Evolutionary conservation across 2,113 vertebrate genomes (phyloP), one percentile per base, ranked within the genome.

Genomic region (Nothoprocta pentlandii): DNA sequence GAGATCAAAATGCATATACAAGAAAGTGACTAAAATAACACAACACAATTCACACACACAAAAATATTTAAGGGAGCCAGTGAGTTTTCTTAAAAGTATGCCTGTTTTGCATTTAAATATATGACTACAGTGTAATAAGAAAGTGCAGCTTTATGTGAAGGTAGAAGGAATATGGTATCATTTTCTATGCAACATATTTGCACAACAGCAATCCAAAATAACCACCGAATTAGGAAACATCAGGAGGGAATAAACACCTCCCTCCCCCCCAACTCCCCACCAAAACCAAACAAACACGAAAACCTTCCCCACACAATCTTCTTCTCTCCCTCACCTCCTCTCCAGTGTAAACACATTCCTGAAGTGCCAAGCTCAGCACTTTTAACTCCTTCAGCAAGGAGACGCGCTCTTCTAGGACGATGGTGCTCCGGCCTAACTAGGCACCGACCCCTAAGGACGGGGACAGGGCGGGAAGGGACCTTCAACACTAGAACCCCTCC

Each of bases 401-500:
- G 90, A 39, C 3, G 1, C 21, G 41, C 53, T 53, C 51, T 67
- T 88, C 76, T 73, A 7, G 4, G 12, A 89, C 63, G 64, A 71
- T 36, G 83, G 46, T 0, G 0, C 68, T 73, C 85, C 75, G 68
- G 56, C 1, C 2, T 59, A 74, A 92, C 4, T 17, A 75, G 5
- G 4, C 42, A 67, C 53, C 21, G 80, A 80, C 64, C 46, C 83
- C 68, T 2, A 6, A 94, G 85, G 71, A 94, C 67, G 78, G 26
- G 41, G 95, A 42, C n/a, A 10, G 11, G 73, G 68, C 36, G 79
- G 94, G 78, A 92, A 79, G 94, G 83, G 85, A 69, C 39, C 69
- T 73, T 84, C 80, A 84, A 36, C 86, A 92, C 88, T 93, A 89
- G 82, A 95, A 95, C 68, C 82, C 85, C 96, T 95, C 82, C 93